Percentiles rank a stretch among this genome's conserved stretches.
These are phyloP conservation scores for Heterotilapia buettikoferi DNA, from an alignment of 2,113 vertebrate genomes.

Conservation along the genomic window DNA sequence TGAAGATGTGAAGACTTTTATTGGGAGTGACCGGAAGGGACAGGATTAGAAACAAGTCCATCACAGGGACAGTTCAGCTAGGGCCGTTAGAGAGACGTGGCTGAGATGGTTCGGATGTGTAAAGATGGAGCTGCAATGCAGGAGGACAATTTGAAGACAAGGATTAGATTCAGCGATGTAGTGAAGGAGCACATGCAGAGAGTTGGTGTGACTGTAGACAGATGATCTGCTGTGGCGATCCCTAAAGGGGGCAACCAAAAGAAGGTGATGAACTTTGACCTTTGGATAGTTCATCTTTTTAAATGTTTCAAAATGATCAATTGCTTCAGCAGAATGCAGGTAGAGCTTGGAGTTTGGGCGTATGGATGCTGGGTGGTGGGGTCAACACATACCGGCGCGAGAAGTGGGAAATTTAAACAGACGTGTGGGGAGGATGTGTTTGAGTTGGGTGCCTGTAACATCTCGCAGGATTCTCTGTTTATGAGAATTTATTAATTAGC, in stretches of 20 bases:
- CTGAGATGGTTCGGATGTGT: rapidly evolving
- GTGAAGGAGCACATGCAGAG: neutral
- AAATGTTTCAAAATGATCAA: neutral
- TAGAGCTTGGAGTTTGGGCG: neutral
- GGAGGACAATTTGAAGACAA: rapidly evolving
- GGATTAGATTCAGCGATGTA: neutral
- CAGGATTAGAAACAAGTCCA: neutral
- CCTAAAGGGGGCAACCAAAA: neutral
- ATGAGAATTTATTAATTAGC: neutral
- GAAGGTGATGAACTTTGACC: neutral
- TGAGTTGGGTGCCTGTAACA: neutral
- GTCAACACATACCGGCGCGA: neutral
- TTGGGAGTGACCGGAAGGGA: neutral
- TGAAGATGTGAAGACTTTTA: neutral
- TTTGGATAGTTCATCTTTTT: neutral
- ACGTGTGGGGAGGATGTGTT: neutral
- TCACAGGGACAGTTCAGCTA: neutral
- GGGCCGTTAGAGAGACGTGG: rapidly evolving
- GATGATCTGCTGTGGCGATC: neutral
- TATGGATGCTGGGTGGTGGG: neutral
- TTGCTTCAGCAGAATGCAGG: neutral
- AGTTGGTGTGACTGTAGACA: neutral
- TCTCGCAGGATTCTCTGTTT: neutral
- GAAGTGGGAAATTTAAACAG: neutral
- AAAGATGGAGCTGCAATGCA: neutral